Conservation (phyloP, 1,140 invertebrate species). For the Drosophila cardini region DNA sequence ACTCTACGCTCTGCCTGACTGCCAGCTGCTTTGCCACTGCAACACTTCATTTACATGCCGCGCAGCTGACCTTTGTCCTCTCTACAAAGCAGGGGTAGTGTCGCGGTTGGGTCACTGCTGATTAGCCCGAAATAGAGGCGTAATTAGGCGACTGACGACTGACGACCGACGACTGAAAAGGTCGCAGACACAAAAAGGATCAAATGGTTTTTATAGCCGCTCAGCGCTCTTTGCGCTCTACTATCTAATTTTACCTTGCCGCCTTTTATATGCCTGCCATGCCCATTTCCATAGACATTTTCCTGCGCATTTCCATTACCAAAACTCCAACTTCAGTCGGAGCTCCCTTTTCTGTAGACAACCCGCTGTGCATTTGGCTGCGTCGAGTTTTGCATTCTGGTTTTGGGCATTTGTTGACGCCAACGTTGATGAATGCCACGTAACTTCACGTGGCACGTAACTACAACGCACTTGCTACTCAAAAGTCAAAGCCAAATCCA, state of each 20-base stretch:
- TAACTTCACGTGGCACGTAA: slow-evolving; percentile 1
- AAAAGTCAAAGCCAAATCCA: slow-evolving; percentile 8
- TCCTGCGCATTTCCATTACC: neutral
- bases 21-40: slow-evolving; percentile 6
- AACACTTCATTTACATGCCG: slow-evolving; percentile 47
- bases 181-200: slow-evolving; percentile 61
- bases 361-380: slow-evolving; percentile 55
- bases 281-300: neutral
- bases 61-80: slow-evolving; percentile 56
- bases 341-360: neutral
- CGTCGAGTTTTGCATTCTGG: slow-evolving; percentile 30
- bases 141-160: slow-evolving; percentile 66
- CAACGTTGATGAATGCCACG: slow-evolving; percentile 51
- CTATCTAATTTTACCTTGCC: slow-evolving; percentile 73
- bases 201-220: slow-evolving; percentile 60
- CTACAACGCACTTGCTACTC: slow-evolving; percentile 33
- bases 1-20: neutral
- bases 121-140: slow-evolving; percentile 71
- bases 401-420: slow-evolving; percentile 50
- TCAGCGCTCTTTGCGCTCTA: slow-evolving; percentile 34
- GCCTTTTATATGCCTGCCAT: slow-evolving; percentile 39
- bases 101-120: slow-evolving; percentile 43
- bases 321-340: slow-evolving; percentile 13
- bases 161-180: slow-evolving; percentile 39
- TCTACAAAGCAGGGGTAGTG: neutral